Evolutionary conservation across 2,797 vertebrate species (phyloP), one percentile per base, ranked within the genome.

Genomic region (Lates japonicus): DNA sequence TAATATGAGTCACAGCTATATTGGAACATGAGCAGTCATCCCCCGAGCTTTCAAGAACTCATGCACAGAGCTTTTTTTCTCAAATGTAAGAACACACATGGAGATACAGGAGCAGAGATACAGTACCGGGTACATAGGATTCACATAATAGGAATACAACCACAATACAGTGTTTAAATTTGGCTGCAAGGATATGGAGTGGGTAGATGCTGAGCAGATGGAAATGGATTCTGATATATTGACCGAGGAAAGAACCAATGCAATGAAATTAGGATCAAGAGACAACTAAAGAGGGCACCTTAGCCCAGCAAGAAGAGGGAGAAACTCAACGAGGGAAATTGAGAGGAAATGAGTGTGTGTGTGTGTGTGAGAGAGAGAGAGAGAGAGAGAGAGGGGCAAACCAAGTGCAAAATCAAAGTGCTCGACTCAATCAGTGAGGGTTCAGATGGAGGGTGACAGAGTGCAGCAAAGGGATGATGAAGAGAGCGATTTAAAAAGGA

Each of bases 401-500:
- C 68, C 59, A 35, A 82, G 70, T 75, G 85, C 84, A 86, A n/a
- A 87, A 87, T 87, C 88, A 83, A 85, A 88, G 84, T 70, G 87
- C 72, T 84, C 55, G 60, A 88, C 91, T 91, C 90, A 91, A 90
- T 93, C 90, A 91, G 85, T 19, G 72, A 78, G 81, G 87, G 91
- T 92, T 92, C 90, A 92, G 77, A 90, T 33, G 76, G 71, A 86
- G 85, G 85, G 74, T 86, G 90, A 87, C 51, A 44, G 71, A 68
- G 76, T 12, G 80, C 4, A 54, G 86, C 74, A 82, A 70, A 86
- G 59, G 74, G 81, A 78, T 71, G 80, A 82, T 76, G 74, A 86
- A 62, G 83, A 77, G 83, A 78, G 72, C 2, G 0, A 5, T 79
- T 81, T 73, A 49, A 83, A 83, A 74, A 49, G 57, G 52, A 78